phyloP scores from a whole-genome alignment of 2,113 vertebrate genomes.

The Bubo blakistoni region DNA sequence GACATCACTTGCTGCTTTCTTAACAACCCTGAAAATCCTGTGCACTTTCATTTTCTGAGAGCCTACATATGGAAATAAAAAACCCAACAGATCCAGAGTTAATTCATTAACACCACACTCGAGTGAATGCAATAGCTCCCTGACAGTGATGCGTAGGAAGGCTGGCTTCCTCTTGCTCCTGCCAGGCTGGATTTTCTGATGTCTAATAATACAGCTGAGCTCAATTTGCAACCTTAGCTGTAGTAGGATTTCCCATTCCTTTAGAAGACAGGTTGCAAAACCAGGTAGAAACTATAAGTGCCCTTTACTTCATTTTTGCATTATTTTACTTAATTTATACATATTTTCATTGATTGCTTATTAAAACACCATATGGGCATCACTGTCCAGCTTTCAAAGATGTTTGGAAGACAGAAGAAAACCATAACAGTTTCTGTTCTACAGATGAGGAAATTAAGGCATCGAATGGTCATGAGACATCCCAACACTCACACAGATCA shows the following conservation, averaged over 20 bases:
- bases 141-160: slow-evolving; percentile 18
- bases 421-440: neutral
- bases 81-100: neutral
- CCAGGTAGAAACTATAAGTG: neutral
- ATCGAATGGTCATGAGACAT: neutral
- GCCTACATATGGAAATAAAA: neutral
- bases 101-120: slow-evolving; percentile 3
- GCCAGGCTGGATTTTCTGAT: slow-evolving; percentile 1
- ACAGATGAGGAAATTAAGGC: neutral
- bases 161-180: slow-evolving; percentile 12
- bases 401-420: neutral
- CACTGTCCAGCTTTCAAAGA: neutral
- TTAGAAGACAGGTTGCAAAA: neutral
- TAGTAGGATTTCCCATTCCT: neutral
- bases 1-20: neutral
- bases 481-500: neutral
- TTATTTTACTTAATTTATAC: neutral
- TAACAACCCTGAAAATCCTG: neutral
- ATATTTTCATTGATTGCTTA: neutral
- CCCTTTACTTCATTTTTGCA: neutral
- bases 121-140: slow-evolving; percentile 12
- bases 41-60: neutral
- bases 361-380: neutral
- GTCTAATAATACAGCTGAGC: slow-evolving; percentile 4
- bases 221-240: neutral